These are phyloP conservation scores for Diarsia dahlii DNA, from an alignment of 2,888 invertebrate genomes.

Conservation along the genomic window DNA sequence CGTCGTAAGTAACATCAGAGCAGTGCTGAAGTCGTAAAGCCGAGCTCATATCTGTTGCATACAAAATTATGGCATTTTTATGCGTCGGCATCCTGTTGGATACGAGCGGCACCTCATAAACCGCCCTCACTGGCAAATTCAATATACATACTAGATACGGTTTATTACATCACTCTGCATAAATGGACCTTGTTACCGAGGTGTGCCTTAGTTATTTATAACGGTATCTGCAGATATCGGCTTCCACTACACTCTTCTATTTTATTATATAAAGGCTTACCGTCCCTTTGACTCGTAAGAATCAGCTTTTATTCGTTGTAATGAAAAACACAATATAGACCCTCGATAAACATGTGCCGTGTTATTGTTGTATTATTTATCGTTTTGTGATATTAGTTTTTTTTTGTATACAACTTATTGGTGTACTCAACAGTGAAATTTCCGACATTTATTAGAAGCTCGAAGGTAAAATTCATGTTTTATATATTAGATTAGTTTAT, in stretches of 20 bases:
- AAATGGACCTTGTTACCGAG: conserved; percentile 69
- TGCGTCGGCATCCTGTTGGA: conserved; percentile 76
- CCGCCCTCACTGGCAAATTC: conserved; percentile 78
- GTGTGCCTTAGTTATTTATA: conserved; percentile 60
- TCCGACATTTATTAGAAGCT: conserved; percentile 1
- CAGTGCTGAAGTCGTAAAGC: conserved; percentile 71
- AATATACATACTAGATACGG: conserved; percentile 79
- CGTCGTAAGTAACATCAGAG: conserved; percentile 61
- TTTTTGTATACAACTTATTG: conserved; percentile 27
- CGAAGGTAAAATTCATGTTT: conserved; percentile 6
- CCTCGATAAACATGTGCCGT: conserved; percentile 53
- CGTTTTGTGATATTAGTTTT: conserved; percentile 46
- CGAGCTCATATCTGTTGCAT: conserved; percentile 82
- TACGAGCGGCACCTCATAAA: conserved; percentile 83
- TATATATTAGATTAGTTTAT: conserved; percentile 44
- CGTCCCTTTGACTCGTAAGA: conserved; percentile 57
- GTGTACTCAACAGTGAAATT: not conserved
- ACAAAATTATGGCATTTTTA: conserved; percentile 85
- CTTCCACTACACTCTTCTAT: conserved; percentile 50
- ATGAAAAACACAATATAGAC: conserved; percentile 60
- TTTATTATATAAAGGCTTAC: conserved; percentile 55
- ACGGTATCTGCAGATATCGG: conserved; percentile 56
- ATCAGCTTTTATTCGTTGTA: conserved; percentile 61
- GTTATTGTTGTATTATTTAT: conserved; percentile 56
- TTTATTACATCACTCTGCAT: conserved; percentile 79